A percentile compares a stretch with the other conserved stretches of the same genome.
These are phyloP conservation scores for Chelonia mydas DNA, from an alignment of 2,797 vertebrate genomes.

Conservation along the genomic window DNA sequence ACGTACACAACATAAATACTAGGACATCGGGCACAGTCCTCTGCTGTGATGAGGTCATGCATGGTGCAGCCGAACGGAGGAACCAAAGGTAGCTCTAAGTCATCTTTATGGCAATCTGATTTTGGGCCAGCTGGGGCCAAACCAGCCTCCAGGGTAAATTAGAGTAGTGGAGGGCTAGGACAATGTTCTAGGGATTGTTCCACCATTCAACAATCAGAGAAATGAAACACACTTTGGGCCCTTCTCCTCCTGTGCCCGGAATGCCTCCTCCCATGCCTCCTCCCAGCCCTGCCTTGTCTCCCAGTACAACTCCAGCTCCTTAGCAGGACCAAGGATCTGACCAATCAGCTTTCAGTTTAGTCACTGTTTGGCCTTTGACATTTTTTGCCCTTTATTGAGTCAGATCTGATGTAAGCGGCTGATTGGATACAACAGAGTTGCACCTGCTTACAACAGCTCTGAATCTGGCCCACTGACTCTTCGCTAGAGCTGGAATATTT, in stretches of 20 bases:
- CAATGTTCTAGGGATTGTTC: neutral
- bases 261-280: neutral
- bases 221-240: neutral
- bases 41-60: neutral
- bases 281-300: neutral
- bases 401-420: accelerated
- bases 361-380: neutral
- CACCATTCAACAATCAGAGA: neutral
- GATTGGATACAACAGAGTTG: neutral
- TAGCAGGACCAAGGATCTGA: neutral
- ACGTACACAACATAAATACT: accelerated
- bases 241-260: neutral
- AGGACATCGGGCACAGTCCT: neutral
- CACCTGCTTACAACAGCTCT: neutral
- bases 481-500: neutral
- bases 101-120: neutral
- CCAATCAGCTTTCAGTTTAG: neutral
- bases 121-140: neutral
- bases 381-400: neutral
- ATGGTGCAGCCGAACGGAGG: neutral
- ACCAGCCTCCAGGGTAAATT: neutral
- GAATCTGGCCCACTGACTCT: neutral
- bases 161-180: neutral
- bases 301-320: neutral
- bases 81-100: accelerated